A percentile compares a stretch with the other conserved stretches of the same genome.
phyloP scores from a whole-genome alignment of 1,140 invertebrate genomes.

The Aphaenogaster rudis region DNA sequence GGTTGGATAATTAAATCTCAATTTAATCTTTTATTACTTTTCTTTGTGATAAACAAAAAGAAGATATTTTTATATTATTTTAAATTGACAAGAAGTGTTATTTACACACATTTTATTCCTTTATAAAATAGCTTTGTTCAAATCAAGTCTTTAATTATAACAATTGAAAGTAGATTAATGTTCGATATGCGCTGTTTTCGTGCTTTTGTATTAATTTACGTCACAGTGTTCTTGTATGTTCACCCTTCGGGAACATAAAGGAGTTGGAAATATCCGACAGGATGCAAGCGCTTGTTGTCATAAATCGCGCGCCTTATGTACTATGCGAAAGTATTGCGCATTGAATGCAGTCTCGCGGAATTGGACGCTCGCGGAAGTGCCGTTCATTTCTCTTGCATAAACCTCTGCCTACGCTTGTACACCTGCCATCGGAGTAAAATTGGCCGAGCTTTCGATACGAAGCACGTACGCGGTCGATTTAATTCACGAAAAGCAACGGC shows the following conservation, averaged over 20 bases:
- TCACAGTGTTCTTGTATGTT: neutral
- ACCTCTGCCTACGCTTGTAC: slow-evolving; percentile 50
- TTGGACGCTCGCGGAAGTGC: slow-evolving; percentile 59
- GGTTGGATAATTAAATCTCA: neutral
- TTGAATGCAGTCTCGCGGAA: slow-evolving; percentile 56
- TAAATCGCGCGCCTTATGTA: slow-evolving; percentile 56
- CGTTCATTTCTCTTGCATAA: slow-evolving; percentile 61
- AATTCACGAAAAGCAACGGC: slow-evolving; percentile 58
- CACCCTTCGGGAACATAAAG: neutral
- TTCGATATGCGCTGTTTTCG: neutral
- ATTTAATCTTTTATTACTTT: neutral
- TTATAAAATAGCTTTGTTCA: neutral
- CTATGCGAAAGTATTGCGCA: slow-evolving; percentile 52
- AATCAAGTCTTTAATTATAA: neutral
- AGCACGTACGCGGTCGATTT: slow-evolving; percentile 61
- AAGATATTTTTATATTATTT: neutral
- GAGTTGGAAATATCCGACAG: slow-evolving; percentile 12
- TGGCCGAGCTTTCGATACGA: slow-evolving; percentile 60
- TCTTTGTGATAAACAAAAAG: neutral
- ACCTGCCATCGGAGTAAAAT: slow-evolving; percentile 58
- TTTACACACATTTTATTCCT: neutral
- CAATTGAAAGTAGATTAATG: neutral
- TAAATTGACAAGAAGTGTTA: neutral
- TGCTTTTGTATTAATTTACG: slow-evolving; percentile 20
- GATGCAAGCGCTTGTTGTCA: slow-evolving; percentile 38